These are phyloP conservation scores for Kradibia gibbosae DNA, from an alignment of 1,140 invertebrate species.

Conservation along the genomic window DNA sequence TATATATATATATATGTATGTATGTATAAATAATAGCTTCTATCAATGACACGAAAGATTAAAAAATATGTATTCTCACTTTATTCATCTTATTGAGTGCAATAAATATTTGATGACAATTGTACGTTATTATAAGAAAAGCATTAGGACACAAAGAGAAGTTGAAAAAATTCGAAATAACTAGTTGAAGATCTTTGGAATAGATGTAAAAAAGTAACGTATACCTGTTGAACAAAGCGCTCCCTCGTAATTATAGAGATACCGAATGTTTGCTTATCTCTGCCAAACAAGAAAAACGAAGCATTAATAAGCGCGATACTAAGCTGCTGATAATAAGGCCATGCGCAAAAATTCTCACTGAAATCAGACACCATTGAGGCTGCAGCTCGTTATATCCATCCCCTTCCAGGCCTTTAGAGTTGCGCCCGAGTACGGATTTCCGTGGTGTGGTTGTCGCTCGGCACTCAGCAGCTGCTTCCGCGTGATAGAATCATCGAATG, in stretches of 20 bases:
- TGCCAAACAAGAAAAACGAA: not conserved
- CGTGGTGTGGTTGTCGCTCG: not conserved
- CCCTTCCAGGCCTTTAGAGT: not conserved
- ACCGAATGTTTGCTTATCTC: not conserved
- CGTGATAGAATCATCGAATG: not conserved
- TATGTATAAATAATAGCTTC: too few species aligned
- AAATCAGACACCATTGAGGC: not conserved
- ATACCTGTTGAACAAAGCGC: constrained; percentile 63
- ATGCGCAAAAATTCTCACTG: not conserved
- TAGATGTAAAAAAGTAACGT: too few species aligned
- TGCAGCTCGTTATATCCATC: not conserved
- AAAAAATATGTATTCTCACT: too few species aligned
- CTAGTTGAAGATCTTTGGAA: too few species aligned
- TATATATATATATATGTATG: too few species aligned
- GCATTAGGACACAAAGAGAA: too few species aligned
- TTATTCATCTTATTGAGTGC: too few species aligned
- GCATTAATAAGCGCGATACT: not conserved
- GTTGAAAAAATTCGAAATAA: too few species aligned
- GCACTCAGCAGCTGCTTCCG: not conserved
- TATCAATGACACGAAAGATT: too few species aligned
- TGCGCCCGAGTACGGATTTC: not conserved
- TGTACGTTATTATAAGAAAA: too few species aligned
- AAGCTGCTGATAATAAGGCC: not conserved
- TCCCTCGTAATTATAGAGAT: constrained; percentile 57
- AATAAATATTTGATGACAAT: too few species aligned